Percentiles rank a stretch among this genome's conserved stretches.
phyloP scores from a whole-genome alignment of 2,797 vertebrate species.

The Crocidura indochinensis region DNA sequence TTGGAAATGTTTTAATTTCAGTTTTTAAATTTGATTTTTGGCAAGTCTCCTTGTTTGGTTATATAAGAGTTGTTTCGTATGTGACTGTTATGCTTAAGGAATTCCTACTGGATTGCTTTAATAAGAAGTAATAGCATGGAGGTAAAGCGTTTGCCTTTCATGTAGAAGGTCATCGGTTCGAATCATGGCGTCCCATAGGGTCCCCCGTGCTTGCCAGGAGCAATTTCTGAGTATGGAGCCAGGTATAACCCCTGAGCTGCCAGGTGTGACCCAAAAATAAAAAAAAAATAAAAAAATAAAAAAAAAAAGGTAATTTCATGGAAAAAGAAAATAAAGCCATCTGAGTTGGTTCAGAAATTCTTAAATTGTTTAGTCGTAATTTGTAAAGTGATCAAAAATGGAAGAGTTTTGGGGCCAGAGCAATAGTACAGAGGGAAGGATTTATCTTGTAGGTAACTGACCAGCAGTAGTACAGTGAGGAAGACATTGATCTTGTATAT shows the following conservation, averaged over 20 bases:
- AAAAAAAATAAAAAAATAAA: too few relatives aligned
- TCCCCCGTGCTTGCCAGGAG: too few relatives aligned
- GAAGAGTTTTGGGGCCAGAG: not conserved
- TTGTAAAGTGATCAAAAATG: constrained; percentile 16
- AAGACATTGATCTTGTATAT: too few relatives aligned
- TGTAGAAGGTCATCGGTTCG: too few relatives aligned
- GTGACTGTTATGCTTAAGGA: constrained; percentile 59
- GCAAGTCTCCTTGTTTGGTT: constrained; percentile 2
- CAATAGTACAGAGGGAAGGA: too few relatives aligned
- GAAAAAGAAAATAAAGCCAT: constrained; percentile 69
- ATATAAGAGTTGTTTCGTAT: constrained; percentile 49
- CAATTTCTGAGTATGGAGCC: too few relatives aligned
- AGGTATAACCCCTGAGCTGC: too few relatives aligned
- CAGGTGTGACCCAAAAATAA: too few relatives aligned
- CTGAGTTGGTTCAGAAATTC: constrained; percentile 69
- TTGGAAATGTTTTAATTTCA: not conserved
- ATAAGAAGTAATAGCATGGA: constrained; percentile 73
- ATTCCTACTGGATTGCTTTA: constrained; percentile 72
- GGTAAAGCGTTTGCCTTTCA: too few relatives aligned
- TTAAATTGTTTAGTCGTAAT: constrained; percentile 37
- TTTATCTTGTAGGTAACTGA: too few relatives aligned
- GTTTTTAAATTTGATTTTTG: constrained; percentile 64
- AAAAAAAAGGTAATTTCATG: constrained; percentile 57
- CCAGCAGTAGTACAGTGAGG: too few relatives aligned
- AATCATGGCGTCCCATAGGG: too few relatives aligned